phyloP scores from a whole-genome alignment of 2,113 vertebrate genomes.

The Phoxinus phoxinus region DNA sequence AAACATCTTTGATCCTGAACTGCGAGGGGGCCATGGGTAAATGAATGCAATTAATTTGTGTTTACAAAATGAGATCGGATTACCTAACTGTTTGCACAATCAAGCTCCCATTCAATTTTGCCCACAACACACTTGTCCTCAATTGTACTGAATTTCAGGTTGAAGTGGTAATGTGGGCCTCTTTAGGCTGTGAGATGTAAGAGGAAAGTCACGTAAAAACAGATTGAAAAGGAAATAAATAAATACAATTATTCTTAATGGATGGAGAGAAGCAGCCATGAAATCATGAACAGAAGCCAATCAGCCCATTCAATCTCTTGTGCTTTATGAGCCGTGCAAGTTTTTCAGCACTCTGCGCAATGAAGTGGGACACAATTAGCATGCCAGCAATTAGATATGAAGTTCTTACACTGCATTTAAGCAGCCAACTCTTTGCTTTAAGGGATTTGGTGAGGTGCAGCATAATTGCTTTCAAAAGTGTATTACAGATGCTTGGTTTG shows the following conservation, averaged over 20 bases:
- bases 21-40: constrained; percentile 7
- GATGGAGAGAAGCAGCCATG: not conserved
- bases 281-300: constrained; percentile 36
- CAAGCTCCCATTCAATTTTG: constrained; percentile 1
- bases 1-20: constrained; percentile 34
- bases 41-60: constrained; percentile 12
- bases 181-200: not conserved
- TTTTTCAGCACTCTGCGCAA: constrained; percentile 40
- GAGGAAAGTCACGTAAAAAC: constrained; percentile 22
- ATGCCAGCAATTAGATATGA: constrained; percentile 49
- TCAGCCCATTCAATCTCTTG: constrained; percentile 52
- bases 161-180: constrained; percentile 1
- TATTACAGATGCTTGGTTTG: not conserved
- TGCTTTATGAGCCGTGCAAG: constrained; percentile 47
- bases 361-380: constrained; percentile 39
- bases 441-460: constrained; percentile 5
- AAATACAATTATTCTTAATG: constrained; percentile 39
- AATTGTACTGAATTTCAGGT: not conserved
- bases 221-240: constrained; percentile 4
- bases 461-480: not conserved
- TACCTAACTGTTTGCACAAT: constrained; percentile 6
- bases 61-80: constrained; percentile 18
- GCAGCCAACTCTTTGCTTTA: constrained; percentile 25
- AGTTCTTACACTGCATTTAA: constrained; percentile 30
- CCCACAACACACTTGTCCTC: not conserved